These are phyloP conservation scores for Helicorthomorpha holstii DNA, from an alignment of 1,140 invertebrate species.

Conservation along the genomic window DNA sequence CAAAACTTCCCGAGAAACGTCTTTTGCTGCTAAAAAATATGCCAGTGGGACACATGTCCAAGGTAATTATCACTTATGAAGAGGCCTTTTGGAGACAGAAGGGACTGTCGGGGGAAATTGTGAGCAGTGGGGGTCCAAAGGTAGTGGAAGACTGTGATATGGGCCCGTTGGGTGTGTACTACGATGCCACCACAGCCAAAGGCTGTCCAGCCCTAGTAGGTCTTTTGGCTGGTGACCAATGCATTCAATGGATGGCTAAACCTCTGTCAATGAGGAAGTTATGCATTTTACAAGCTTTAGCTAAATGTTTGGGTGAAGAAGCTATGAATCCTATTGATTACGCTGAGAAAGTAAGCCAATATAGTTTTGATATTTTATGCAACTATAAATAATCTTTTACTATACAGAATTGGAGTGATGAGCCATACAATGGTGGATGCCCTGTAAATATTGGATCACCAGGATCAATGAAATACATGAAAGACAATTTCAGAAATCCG, in stretches of 20 bases:
- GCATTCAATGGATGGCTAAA: slow-evolving; percentile 17
- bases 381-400: slow-evolving; percentile 23
- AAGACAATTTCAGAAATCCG: slow-evolving; percentile 12
- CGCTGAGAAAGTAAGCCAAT: slow-evolving; percentile 19
- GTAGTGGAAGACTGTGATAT: slow-evolving; percentile 15
- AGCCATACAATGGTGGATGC: slow-evolving; percentile 25
- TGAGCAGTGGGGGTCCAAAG: slow-evolving; percentile 23
- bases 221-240: slow-evolving; percentile 25
- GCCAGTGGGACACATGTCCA: slow-evolving; percentile 23
- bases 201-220: slow-evolving; percentile 26
- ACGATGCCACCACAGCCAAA: slow-evolving; percentile 24
- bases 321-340: slow-evolving; percentile 22
- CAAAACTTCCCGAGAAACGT: slow-evolving; percentile 20
- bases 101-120: slow-evolving; percentile 26
- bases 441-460: slow-evolving; percentile 17
- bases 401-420: slow-evolving; percentile 21
- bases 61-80: slow-evolving; percentile 27
- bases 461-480: slow-evolving; percentile 15
- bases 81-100: slow-evolving; percentile 28
- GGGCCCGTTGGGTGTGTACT: slow-evolving; percentile 25
- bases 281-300: slow-evolving; percentile 24
- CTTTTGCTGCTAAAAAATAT: slow-evolving; percentile 21
- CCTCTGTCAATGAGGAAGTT: slow-evolving; percentile 16
- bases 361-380: slow-evolving; percentile 24
- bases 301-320: slow-evolving; percentile 22